Conservation (phyloP, 2,113 vertebrate genomes). For the Gallinago undulata region DNA sequence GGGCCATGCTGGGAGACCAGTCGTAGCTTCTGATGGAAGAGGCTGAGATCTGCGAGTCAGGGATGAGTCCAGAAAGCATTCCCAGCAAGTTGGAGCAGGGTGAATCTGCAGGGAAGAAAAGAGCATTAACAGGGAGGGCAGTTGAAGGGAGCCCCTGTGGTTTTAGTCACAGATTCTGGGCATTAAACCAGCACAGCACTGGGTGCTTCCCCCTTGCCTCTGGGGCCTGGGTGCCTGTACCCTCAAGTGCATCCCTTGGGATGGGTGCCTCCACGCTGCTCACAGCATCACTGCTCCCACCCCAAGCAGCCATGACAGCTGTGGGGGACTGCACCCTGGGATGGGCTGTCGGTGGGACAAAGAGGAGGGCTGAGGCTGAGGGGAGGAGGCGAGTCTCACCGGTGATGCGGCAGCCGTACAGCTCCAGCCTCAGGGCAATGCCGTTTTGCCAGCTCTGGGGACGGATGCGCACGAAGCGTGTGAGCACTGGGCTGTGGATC, state of each 20-base stretch:
- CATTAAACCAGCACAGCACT: not conserved
- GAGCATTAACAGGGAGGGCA: not conserved
- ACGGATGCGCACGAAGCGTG: slow-evolving; percentile 89
- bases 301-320: not conserved
- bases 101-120: slow-evolving; percentile 79
- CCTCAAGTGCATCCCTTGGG: accelerated
- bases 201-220: not conserved
- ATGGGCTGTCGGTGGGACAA: not conserved
- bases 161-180: not conserved
- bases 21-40: slow-evolving; percentile 94
- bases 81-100: slow-evolving; percentile 95
- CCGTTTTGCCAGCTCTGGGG: slow-evolving; percentile 93
- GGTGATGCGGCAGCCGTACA: slow-evolving; percentile 95
- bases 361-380: not conserved
- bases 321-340: not conserved
- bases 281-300: not conserved
- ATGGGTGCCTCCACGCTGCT: not conserved
- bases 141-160: accelerated
- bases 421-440: slow-evolving; percentile 91
- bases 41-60: slow-evolving; percentile 91
- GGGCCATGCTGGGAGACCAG: slow-evolving; percentile 88
- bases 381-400: slow-evolving; percentile 71
- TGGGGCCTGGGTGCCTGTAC: not conserved
- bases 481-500: slow-evolving; percentile 89
- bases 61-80: slow-evolving; percentile 92